Conservation (phyloP, 1,140 invertebrate genomes). For the Trypoxylus dichotomus region DNA sequence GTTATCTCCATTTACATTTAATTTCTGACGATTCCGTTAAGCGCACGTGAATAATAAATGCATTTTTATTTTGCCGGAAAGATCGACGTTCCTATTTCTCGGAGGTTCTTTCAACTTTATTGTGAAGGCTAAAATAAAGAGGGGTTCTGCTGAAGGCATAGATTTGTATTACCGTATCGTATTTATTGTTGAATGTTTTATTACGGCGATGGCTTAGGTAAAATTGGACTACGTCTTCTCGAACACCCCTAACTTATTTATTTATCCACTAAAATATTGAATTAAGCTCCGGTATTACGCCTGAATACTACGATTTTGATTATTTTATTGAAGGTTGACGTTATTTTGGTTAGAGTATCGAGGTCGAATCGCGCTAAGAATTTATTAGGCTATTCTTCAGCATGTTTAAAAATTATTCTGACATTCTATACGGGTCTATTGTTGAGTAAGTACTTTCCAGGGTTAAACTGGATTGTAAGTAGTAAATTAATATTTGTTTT, state of each 20-base stretch:
- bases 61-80: background rate
- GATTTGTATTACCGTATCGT: background rate
- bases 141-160: background rate
- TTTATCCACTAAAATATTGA: background rate
- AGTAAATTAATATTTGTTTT: too few species aligned
- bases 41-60: slow-evolving; percentile 1
- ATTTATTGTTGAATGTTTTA: background rate
- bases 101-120: background rate
- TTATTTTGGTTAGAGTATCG: background rate
- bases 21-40: background rate
- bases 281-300: background rate
- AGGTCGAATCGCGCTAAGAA: too few species aligned
- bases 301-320: background rate
- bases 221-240: too few species aligned
- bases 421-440: too few species aligned
- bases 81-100: background rate
- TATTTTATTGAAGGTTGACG: background rate
- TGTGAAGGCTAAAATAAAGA: background rate
- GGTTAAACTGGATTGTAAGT: too few species aligned
- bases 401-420: too few species aligned
- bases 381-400: too few species aligned
- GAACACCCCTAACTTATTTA: background rate
- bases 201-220: background rate
- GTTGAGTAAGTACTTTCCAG: too few species aligned
- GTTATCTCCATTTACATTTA: slow-evolving; percentile 13